Percentiles rank a stretch among this genome's conserved stretches.
Conservation (phyloP, 2,113 vertebrate genomes). For the Leptocoma aspasia region DNA sequence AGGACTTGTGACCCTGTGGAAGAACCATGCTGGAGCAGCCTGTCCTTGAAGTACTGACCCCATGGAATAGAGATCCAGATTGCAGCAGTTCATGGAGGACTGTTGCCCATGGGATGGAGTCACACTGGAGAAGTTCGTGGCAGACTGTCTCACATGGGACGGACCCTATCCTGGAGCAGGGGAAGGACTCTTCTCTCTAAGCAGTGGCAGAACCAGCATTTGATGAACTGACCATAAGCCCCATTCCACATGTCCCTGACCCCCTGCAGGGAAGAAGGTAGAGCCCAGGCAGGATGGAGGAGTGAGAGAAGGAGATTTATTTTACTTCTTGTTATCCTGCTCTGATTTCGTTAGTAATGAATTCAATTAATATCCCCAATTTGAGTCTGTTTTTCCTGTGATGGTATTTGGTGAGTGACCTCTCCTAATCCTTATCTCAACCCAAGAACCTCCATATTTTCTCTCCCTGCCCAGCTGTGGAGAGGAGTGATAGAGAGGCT, state of each 20-base stretch:
- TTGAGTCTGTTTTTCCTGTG: neutral
- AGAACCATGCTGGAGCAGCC: neutral
- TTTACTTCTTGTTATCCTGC: neutral
- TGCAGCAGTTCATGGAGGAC: neutral
- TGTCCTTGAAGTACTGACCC: neutral
- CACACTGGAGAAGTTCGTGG: neutral
- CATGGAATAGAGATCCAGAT: neutral
- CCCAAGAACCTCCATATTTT: neutral
- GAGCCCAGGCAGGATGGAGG: neutral
- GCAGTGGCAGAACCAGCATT: neutral
- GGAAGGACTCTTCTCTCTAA: neutral
- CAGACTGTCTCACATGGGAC: neutral
- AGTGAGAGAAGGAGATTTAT: neutral
- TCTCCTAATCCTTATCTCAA: neutral
- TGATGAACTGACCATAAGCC: neutral
- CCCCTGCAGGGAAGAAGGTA: neutral
- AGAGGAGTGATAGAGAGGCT: neutral
- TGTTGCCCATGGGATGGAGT: neutral
- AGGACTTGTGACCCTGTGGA: fast-evolving
- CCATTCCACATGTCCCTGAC: neutral
- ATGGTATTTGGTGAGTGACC: neutral
- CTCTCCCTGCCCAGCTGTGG: too few relatives aligned
- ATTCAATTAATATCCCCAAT: neutral
- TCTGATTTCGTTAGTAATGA: neutral
- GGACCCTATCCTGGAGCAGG: neutral